phyloP scores from a whole-genome alignment of 2,797 vertebrate genomes.

The Melanotaenia parkinsoni region DNA sequence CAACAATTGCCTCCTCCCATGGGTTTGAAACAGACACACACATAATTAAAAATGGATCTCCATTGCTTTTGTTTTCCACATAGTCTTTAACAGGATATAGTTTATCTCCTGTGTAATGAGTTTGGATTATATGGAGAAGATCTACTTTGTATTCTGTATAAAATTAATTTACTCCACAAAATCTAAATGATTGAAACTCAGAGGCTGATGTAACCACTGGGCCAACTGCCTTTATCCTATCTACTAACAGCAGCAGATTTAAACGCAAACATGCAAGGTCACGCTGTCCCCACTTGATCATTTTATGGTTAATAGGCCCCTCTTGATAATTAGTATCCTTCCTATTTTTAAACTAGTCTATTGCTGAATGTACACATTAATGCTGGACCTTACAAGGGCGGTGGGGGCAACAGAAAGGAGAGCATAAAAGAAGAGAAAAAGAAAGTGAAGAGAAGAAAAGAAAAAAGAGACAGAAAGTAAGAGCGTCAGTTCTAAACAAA shows the following conservation, averaged over 20 bases:
- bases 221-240: background rate
- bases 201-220: background rate
- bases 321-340: too few relatives aligned
- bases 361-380: too few relatives aligned
- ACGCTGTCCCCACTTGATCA: conserved; percentile 4
- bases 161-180: conserved; percentile 6
- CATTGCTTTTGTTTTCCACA: conserved; percentile 11
- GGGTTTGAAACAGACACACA: conserved; percentile 47
- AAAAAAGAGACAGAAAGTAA: too few relatives aligned
- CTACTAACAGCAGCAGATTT: conserved; percentile 7
- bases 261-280: background rate
- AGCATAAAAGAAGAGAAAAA: too few relatives aligned
- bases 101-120: conserved; percentile 20
- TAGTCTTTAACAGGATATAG: conserved; percentile 11
- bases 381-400: too few relatives aligned
- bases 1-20: conserved; percentile 56
- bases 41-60: conserved; percentile 1
- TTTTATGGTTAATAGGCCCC: background rate
- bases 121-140: conserved; percentile 16
- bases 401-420: too few relatives aligned
- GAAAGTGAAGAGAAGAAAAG: too few relatives aligned
- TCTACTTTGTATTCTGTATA: background rate
- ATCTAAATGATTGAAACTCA: background rate
- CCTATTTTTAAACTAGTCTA: too few relatives aligned
- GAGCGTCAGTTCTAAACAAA: too few relatives aligned